phyloP scores from a whole-genome alignment of 2,888 invertebrate species.

The Phania funesta region DNA sequence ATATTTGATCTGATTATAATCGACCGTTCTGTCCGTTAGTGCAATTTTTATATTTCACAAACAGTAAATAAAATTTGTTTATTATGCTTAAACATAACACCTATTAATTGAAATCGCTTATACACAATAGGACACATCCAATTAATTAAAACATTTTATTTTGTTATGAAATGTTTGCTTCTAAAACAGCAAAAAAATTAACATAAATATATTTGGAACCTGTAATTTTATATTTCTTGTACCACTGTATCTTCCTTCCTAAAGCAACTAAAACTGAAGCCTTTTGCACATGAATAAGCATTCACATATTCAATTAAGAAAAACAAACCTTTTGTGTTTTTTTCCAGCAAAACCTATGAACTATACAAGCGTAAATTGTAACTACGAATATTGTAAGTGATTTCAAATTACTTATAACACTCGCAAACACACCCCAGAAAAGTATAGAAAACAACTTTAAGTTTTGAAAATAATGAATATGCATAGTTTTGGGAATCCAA shows the following conservation, averaged over 20 bases:
- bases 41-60: too few relatives aligned
- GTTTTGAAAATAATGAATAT: too few relatives aligned
- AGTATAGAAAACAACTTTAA: not conserved
- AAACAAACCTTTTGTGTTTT: conserved; percentile 61
- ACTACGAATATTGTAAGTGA: conserved; percentile 63
- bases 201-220: too few relatives aligned
- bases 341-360: conserved; percentile 61
- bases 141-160: too few relatives aligned
- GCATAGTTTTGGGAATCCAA: conserved; percentile 2
- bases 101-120: too few relatives aligned
- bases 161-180: too few relatives aligned
- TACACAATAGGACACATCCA: too few relatives aligned
- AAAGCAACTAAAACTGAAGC: conserved; percentile 31
- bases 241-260: conserved; percentile 36
- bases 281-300: conserved; percentile 63
- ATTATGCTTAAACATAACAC: too few relatives aligned
- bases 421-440: not conserved
- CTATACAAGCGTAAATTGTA: conserved; percentile 66
- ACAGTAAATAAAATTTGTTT: too few relatives aligned
- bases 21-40: too few relatives aligned
- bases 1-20: too few relatives aligned
- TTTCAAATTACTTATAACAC: conserved; percentile 50
- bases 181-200: too few relatives aligned
- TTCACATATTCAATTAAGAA: conserved; percentile 63
- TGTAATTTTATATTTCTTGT: not conserved